Percentiles rank a stretch among this genome's conserved stretches.
Conservation (phyloP, 2,888 invertebrate species). For the Buathra laborator region DNA sequence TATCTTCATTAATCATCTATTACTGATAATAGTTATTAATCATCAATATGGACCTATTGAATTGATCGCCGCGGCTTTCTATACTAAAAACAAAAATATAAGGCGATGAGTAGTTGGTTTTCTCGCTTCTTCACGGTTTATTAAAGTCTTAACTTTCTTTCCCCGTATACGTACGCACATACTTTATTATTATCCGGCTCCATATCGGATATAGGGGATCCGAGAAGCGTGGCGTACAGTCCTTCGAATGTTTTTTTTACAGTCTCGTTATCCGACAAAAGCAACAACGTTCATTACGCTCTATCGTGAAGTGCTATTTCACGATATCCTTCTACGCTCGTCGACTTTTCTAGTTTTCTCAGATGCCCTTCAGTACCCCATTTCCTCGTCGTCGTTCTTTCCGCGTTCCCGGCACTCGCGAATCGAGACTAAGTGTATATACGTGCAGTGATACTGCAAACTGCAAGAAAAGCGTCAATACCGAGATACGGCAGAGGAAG, state of each 20-base stretch:
- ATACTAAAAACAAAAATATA: neutral
- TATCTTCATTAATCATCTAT: too few species aligned
- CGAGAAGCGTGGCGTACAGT: neutral
- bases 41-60: neutral
- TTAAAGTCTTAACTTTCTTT: neutral
- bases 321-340: slow-evolving; percentile 27
- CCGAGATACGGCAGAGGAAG: neutral
- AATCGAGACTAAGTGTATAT: neutral
- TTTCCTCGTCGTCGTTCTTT: neutral
- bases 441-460: neutral
- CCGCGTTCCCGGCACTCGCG: neutral
- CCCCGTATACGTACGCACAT: neutral
- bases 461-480: neutral
- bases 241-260: slow-evolving; percentile 12
- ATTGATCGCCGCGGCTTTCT: neutral
- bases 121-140: neutral
- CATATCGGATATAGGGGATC: slow-evolving; percentile 3
- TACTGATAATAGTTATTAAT: too few species aligned
- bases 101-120: neutral
- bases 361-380: neutral
- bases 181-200: slow-evolving; percentile 17
- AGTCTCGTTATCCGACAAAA: slow-evolving; percentile 36
- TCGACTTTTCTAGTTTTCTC: slow-evolving; percentile 45
- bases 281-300: slow-evolving; percentile 32
- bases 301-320: slow-evolving; percentile 25